Conservation (phyloP, 2,888 invertebrate genomes). For the Sesia bembeciformis region DNA sequence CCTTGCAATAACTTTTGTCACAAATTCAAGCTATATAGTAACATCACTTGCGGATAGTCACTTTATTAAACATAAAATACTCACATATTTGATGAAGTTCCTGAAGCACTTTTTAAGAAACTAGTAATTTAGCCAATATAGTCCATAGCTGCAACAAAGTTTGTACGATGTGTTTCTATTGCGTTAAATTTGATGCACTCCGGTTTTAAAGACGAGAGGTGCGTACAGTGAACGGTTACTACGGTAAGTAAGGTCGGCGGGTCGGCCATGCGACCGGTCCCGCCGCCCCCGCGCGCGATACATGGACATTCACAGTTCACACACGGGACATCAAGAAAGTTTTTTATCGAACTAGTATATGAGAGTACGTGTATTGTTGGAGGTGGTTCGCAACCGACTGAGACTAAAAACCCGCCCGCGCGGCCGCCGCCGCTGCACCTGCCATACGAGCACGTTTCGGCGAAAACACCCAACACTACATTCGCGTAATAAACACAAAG, state of each 20-base stretch:
- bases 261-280: slow-evolving; percentile 55
- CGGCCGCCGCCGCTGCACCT: neutral
- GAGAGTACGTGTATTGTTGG: slow-evolving; percentile 16
- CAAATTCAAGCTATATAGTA: neutral
- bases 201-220: slow-evolving; percentile 42
- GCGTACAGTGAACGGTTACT: slow-evolving; percentile 66
- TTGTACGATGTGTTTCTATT: neutral
- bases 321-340: slow-evolving; percentile 13
- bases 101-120: no score
- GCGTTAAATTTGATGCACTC: slow-evolving; percentile 38
- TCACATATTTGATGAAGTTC: no score
- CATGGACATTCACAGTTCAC: slow-evolving; percentile 29
- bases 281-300: slow-evolving; percentile 44
- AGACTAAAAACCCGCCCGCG: neutral
- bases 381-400: slow-evolving; percentile 17
- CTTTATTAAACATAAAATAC: no score
- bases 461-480: neutral
- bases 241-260: slow-evolving; percentile 72
- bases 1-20: no score
- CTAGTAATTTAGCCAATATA: no score
- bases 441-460: neutral
- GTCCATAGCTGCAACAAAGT: neutral
- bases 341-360: slow-evolving; percentile 10
- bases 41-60: no score
- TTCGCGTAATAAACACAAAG: neutral